Evolutionary conservation across 2,888 invertebrate species (phyloP), one percentile per base, ranked within the genome.

Genomic region (Coenonympha glycerion): DNA sequence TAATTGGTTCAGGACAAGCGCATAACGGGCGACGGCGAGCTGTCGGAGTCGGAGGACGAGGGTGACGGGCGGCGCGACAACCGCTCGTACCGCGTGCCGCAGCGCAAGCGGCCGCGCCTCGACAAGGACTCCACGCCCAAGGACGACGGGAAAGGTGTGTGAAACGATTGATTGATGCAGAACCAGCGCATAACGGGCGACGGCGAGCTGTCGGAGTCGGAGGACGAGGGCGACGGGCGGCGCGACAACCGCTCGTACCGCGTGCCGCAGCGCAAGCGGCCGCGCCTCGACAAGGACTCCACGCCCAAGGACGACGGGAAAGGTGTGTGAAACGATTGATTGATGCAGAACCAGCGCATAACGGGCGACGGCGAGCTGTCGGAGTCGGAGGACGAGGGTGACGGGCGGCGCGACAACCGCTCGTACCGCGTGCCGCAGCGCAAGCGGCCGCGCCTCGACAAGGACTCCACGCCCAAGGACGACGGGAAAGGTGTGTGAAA

Each of bases 181-280:
- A 99, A 99, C 75, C 98, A 98, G 73, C 91, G 97, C 59, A 95
- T 99, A 67, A 95, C 96, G 2, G 95, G 96, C 56, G 97, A 98
- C 65, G 97, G 97, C 68, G 99, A 99, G 71, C 94, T 95, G 68
- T 95, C 94, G 0, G 96, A 96, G 70, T 95, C 95, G 1, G 98
- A 98, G 77, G 97, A 98, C 72, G 98, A 98, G 76, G 93, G 92
- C 58, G 88, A 88, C 53, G 89, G 92, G 61, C 86, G 92, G 1
- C 87, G 92, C 50, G 92, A 92, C 71, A 91, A 89, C 73, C 87
- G 90, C 54, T 83, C 88, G n/a, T 90, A 88, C 73, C 88, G 90
- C 63, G 79, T 83, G 3, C 73, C 78, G 53, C 82, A 77, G 65
- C 88, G 93, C 55, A 94, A 94, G 74, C 87, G 94, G 0, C 93